Evolutionary conservation across 2,888 invertebrate genomes (phyloP).

Genomic region (Acleris laterana): DNA sequence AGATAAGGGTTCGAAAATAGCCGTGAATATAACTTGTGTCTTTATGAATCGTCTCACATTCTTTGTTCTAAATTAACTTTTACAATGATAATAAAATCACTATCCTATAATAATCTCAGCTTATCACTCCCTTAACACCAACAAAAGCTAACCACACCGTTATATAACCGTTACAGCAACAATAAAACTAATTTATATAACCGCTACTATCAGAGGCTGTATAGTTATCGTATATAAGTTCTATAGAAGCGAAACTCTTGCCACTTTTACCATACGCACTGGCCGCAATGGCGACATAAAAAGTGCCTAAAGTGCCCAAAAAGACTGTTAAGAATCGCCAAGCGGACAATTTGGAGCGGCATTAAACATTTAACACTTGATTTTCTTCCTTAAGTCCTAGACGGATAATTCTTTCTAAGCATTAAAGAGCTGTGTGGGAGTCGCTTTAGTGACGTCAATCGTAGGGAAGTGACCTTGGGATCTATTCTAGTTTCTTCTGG

Average conservation of each 20-base stretch:
- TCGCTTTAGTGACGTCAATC: constrained; percentile 1
- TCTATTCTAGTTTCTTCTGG: not conserved
- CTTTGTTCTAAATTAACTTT: not conserved
- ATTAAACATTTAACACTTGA: constrained; percentile 43
- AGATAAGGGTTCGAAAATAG: no score
- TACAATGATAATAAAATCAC: not conserved
- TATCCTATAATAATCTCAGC: not conserved
- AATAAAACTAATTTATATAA: constrained; percentile 24
- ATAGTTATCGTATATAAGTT: not conserved
- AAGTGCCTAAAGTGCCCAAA: constrained; percentile 39
- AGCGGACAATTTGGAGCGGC: constrained; percentile 32
- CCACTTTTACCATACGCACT: constrained; percentile 28
- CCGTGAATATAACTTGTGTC: no score
- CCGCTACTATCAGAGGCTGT: not conserved
- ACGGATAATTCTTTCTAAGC: constrained; percentile 11
- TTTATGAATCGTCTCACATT: not conserved
- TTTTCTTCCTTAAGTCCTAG: constrained; percentile 23
- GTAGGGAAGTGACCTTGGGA: not conserved
- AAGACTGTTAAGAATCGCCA: constrained; percentile 42
- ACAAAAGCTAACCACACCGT: constrained; percentile 22
- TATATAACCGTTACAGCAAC: constrained; percentile 2
- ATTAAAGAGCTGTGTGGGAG: not conserved
- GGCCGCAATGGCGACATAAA: constrained; percentile 37
- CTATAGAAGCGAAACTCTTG: constrained; percentile 11
- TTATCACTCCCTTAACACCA: not conserved